Base-by-base conservation (phyloP, 2,888 invertebrate species). In the Neuroscelio doddi region DNA sequence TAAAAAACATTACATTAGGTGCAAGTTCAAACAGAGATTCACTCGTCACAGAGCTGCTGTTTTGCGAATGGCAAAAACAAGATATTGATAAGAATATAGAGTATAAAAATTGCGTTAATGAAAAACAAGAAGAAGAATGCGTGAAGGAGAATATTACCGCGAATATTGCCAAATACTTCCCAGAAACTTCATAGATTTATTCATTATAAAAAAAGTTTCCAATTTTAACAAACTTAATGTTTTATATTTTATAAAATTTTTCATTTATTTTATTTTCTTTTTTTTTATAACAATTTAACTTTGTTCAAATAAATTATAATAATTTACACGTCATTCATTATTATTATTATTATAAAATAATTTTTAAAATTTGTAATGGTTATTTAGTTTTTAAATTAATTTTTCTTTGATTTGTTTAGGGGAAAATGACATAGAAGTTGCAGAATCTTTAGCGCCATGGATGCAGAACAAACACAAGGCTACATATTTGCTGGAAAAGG, bases 371-470 rank as follows among this genome's bases (percentile, higher is more conserved):
- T n/a, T n/a, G n/a, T n/a, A n/a, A n/a, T n/a, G n/a, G n/a, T n/a
- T n/a, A n/a, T n/a, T n/a, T n/a, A n/a, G n/a, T n/a, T n/a, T n/a
- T n/a, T n/a, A n/a, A n/a, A n/a, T n/a, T n/a, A n/a, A n/a, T n/a
- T n/a, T n/a, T n/a, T n/a, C n/a, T n/a, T n/a, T n/a, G n/a, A 8
- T 15, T 67, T 57, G 62, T 63, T 32, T 73, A 86, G 88, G 90
- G 65, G 91, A 91, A 80, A 91, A 91, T 76, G 91, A 91, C 79
- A 89, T 91, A 7, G 91, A 91, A 77, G 88, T 88, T 70, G 88
- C 87, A 0, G 89, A 89, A 80, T 85, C 89, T 34, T 71, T 82
- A 21, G 66, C 74, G 24, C 77, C 80, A 0, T 80, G 81, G 79
- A 62, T 79, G 59, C 76, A 77, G 9, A 77, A 71, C 17, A 80